Evolutionary conservation across 2,797 vertebrate genomes (phyloP), one percentile per base, ranked within the genome.

Genomic region (Poeciliopsis infans): DNA sequence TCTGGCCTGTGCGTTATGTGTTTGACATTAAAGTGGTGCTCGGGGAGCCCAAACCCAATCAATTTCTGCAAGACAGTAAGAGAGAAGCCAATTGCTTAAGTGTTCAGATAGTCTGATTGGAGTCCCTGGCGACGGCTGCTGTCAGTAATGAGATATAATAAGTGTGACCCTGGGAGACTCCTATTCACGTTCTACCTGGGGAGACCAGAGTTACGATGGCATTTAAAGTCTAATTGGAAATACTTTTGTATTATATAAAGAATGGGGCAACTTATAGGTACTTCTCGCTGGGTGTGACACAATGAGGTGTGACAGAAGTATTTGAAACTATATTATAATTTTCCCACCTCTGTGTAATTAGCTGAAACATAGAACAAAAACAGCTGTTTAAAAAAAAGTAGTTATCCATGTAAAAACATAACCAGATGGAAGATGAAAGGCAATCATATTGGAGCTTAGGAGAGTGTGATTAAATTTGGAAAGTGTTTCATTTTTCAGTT

Each of bases 131-230:
- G 95, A 92, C 88, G 88, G 43, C 81, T 25, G 78, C 86, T 88
- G 91, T 92, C 91, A 86, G 93, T 95, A 95, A 95, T 94, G 93
- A 95, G 93, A 92, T 95, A 94, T 93, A 93, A 95, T 94, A 94
- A 90, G 88, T 88, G 88, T 85, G 81, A 79, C 83, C 87, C 85
- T 84, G 91, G 86, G 92, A 94, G 87, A 88, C 83, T 89, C 90
- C 91, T 83, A 90, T 94, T 94, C 93, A 93, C 84, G 93, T 92
- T 87, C 91, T 79, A 90, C 89, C 90, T 82, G 85, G 88, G 88
- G 95, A 95, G 86, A 86, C 86, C 71, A 79, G 84, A 87, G 79
- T 85, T 91, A 85, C 71, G 25, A 81, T 93, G 90, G 87, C 88
- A 92, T 93, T 95, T 94, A 83, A 91, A 91, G 92, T 91, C 88